These are phyloP conservation scores for Lysiphlebus fabarum DNA, from an alignment of 1,140 invertebrate species.

Conservation along the genomic window DNA sequence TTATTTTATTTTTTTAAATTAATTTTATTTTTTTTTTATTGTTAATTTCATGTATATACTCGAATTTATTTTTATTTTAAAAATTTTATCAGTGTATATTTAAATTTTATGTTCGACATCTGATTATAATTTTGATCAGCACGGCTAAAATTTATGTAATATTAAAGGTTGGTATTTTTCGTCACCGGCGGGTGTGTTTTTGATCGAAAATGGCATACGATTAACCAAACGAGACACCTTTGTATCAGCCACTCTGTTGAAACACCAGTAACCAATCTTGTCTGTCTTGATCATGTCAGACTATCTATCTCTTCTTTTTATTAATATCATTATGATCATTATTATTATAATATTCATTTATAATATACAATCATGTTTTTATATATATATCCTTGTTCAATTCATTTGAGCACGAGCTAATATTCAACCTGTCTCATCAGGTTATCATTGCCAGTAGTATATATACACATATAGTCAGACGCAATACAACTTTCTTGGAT, in stretches of 20 bases:
- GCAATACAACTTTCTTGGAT: not conserved
- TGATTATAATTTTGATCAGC: not conserved
- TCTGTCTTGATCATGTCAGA: constrained; percentile 42
- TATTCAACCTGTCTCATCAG: constrained; percentile 11
- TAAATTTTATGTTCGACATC: not conserved
- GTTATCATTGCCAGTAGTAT: not conserved
- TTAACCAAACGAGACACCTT: constrained; percentile 16
- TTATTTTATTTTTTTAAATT: too few relatives aligned
- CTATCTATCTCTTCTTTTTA: constrained; percentile 4
- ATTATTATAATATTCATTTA: too few relatives aligned
- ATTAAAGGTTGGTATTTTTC: not conserved
- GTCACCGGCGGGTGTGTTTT: not conserved
- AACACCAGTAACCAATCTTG: constrained; percentile 50
- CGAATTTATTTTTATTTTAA: too few relatives aligned
- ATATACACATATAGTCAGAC: constrained; percentile 5
- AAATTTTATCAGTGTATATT: too few relatives aligned
- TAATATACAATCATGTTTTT: not conserved
- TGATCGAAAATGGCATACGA: not conserved
- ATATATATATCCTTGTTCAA: not conserved
- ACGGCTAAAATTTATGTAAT: not conserved
- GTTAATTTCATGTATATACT: too few relatives aligned
- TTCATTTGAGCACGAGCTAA: constrained; percentile 15
- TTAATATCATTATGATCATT: too few relatives aligned
- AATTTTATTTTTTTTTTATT: too few relatives aligned
- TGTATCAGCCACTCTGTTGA: constrained; percentile 9